phyloP scores from a whole-genome alignment of 1,140 invertebrate species.

The Tetramorium simillimum region DNA sequence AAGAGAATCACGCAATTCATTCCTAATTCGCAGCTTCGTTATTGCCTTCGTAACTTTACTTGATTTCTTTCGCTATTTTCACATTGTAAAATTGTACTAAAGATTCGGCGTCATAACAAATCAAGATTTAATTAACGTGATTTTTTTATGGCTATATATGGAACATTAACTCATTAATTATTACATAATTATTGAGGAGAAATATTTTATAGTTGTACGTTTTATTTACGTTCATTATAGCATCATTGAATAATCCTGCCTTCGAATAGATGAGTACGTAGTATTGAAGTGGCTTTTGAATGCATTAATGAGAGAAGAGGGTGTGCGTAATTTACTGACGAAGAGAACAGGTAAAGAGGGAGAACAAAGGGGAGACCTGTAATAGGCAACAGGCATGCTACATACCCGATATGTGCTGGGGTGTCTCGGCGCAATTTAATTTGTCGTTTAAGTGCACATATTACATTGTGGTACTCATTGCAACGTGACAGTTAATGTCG shows the following conservation, averaged over 20 bases:
- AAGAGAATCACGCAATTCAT: neutral
- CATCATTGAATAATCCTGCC: conserved; percentile 38
- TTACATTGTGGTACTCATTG: conserved; percentile 48
- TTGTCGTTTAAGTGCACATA: conserved; percentile 68
- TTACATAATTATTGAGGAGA: neutral
- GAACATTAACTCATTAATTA: neutral
- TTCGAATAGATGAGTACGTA: conserved; percentile 45
- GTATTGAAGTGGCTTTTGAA: conserved; percentile 57
- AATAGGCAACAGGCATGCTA: conserved; percentile 71
- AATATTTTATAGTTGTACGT: conserved; percentile 3
- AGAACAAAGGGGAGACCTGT: conserved; percentile 73
- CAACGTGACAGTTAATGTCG: conserved; percentile 24
- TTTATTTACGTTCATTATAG: conserved; percentile 32
- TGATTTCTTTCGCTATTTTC: neutral
- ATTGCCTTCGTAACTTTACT: neutral
- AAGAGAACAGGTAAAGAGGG: conserved; percentile 68
- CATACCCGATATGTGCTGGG: conserved; percentile 62
- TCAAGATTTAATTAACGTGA: neutral
- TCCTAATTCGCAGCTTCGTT: neutral
- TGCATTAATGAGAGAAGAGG: conserved; percentile 73
- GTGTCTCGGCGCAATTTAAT: conserved; percentile 67
- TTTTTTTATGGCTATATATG: neutral
- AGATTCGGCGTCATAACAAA: neutral
- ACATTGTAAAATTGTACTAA: neutral
- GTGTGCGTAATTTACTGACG: conserved; percentile 72